Evolutionary conservation across 2,113 vertebrate genomes (phyloP).

Genomic region (Chinchilla lanigera): DNA sequence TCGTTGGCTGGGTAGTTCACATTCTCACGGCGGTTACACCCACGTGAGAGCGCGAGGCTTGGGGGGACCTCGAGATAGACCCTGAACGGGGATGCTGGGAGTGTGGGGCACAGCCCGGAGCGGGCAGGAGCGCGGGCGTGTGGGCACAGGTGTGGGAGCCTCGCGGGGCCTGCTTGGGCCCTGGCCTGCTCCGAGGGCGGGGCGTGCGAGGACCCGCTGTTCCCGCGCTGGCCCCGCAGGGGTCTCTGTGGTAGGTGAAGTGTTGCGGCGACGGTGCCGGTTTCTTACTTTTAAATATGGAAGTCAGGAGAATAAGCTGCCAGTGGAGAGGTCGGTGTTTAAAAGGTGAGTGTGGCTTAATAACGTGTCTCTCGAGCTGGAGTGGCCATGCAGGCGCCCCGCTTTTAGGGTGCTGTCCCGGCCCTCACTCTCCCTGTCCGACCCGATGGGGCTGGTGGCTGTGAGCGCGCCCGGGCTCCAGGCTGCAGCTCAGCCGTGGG

Average conservation of each 20-base stretch:
- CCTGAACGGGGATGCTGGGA: not conserved
- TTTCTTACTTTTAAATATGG: not conserved
- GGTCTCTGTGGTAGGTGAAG: not conserved
- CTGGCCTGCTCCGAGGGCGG: not conserved
- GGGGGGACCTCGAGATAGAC: not conserved
- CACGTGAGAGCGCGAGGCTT: not conserved
- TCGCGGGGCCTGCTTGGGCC: not conserved
- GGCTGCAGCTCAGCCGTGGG: not conserved
- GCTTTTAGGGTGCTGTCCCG: not conserved
- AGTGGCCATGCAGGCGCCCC: too few species aligned
- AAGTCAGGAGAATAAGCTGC: not conserved
- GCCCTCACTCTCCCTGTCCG: not conserved
- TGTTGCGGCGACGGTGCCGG: not conserved
- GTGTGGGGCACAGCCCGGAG: not conserved
- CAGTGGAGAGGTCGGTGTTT: not conserved
- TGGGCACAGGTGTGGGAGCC: not conserved
- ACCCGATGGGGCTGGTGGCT: not conserved
- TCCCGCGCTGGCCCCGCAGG: rapidly evolving
- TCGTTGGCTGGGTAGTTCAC: not conserved
- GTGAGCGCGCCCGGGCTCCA: not conserved
- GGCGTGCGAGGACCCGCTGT: not conserved
- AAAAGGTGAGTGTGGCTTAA: not conserved
- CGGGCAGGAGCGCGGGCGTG: not conserved
- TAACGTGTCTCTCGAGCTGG: not conserved
- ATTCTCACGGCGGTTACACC: not conserved